phyloP scores from a whole-genome alignment of 2,113 vertebrate species.

The Gila orcuttii region DNA sequence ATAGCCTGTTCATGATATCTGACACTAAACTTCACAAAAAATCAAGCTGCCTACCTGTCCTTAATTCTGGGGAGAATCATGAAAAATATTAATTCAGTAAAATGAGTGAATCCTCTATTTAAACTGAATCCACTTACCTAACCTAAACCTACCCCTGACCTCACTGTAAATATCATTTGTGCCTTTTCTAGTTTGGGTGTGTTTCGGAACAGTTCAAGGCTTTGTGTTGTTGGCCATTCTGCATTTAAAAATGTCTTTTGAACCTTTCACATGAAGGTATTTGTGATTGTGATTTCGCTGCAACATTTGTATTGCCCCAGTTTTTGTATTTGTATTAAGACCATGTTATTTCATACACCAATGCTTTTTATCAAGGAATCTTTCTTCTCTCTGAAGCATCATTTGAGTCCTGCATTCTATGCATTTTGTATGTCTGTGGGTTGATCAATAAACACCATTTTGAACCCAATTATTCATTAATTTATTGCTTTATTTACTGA shows the following conservation, averaged over 20 bases:
- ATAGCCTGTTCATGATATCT: neutral
- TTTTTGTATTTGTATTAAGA: constrained; percentile 37
- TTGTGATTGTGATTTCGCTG: constrained; percentile 51
- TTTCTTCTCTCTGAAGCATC: neutral
- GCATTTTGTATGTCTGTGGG: constrained; percentile 5
- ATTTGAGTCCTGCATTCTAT: constrained; percentile 25
- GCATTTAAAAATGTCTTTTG: constrained; percentile 12
- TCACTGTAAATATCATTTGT: constrained; percentile 56
- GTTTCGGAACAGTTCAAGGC: constrained; percentile 20
- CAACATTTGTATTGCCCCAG: constrained; percentile 43
- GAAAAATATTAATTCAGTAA: constrained; percentile 1
- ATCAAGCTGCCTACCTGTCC: neutral
- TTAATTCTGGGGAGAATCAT: neutral
- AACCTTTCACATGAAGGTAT: constrained; percentile 18
- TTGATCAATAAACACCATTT: constrained; percentile 3
- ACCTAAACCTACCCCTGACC: constrained; percentile 8
- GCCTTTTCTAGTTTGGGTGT: constrained; percentile 39
- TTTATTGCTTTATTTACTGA: neutral
- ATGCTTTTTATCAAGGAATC: constrained; percentile 30
- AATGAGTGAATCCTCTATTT: neutral
- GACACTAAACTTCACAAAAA: neutral
- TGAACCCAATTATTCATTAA: neutral
- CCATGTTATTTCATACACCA: constrained; percentile 23
- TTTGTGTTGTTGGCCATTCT: neutral
- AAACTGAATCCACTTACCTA: constrained; percentile 9